Percentiles rank a stretch among this genome's conserved stretches.
phyloP scores from a whole-genome alignment of 92 coral and sea anemone species.

The Parazoanthus darwini region DNA sequence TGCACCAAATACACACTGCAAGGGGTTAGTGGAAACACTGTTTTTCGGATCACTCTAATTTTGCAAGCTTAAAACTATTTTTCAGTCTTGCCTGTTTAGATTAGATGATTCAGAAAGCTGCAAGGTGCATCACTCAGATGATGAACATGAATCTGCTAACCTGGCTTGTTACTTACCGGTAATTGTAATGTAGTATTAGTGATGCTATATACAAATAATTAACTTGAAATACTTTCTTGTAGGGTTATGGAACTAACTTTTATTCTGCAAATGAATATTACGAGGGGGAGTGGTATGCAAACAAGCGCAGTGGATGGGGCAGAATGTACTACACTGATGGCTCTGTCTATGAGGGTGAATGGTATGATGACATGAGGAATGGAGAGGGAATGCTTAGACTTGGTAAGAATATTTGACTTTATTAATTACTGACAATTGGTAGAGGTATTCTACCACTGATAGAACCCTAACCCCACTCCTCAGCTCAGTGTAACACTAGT shows the following conservation, averaged over 20 bases:
- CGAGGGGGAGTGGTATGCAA: conserved; percentile 99
- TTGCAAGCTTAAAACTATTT: too few relatives aligned
- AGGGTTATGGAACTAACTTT: conserved; percentile 99
- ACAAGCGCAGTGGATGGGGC: conserved; percentile 99
- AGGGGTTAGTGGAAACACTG: too few relatives aligned
- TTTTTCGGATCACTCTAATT: too few relatives aligned
- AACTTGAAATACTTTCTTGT: not conserved
- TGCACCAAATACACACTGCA: too few relatives aligned
- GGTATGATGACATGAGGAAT: conserved; percentile 92
- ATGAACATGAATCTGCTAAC: too few relatives aligned
- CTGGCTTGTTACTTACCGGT: too few relatives aligned
- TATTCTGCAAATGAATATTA: conserved; percentile 88
- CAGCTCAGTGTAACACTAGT: too few relatives aligned
- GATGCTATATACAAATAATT: too few relatives aligned
- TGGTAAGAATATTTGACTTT: conserved; percentile 56
- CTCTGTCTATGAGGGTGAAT: conserved; percentile 96
- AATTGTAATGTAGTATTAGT: not conserved
- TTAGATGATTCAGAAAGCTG: too few relatives aligned
- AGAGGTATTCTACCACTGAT: not conserved
- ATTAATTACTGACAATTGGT: too few relatives aligned
- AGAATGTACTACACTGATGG: conserved; percentile 96
- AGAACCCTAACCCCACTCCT: not conserved
- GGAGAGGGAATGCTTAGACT: conserved; percentile 98
- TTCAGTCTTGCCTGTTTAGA: too few relatives aligned
- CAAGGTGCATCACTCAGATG: too few relatives aligned